phyloP scores from a whole-genome alignment of 1,140 invertebrate species.

The Steinernema khuongi region DNA sequence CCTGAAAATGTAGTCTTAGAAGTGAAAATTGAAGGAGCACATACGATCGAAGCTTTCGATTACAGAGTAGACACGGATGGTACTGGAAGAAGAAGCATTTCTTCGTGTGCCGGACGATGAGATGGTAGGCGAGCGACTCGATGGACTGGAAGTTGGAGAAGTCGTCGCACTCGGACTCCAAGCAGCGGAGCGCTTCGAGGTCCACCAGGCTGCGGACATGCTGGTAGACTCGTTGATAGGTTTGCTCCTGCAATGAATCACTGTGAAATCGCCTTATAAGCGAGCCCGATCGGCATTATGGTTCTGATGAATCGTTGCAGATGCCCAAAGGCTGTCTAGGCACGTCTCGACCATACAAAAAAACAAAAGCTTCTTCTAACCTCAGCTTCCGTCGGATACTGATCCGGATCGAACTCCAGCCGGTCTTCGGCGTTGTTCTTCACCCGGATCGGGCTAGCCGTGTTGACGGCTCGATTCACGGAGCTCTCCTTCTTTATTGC shows the following conservation, averaged over 20 bases:
- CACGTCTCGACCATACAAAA: too few species aligned
- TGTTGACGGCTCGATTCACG: background rate
- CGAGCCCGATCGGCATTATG: too few species aligned
- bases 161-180: background rate
- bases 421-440: background rate
- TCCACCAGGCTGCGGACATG: background rate
- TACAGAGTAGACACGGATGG: background rate
- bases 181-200: background rate
- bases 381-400: background rate
- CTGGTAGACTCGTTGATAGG: background rate
- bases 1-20: background rate
- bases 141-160: background rate
- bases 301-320: too few species aligned
- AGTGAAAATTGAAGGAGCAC: background rate
- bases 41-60: constrained; percentile 2
- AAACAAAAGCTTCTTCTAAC: too few species aligned
- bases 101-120: background rate
- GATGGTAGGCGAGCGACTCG: background rate
- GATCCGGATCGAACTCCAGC: background rate
- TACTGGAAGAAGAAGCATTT: background rate
- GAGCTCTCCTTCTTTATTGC: background rate
- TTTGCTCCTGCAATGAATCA: constrained; percentile 12
- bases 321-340: too few species aligned
- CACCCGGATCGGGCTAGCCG: background rate
- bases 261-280: too few species aligned